Conservation (phyloP, 2,113 vertebrate species). For the Melospiza melodia region DNA sequence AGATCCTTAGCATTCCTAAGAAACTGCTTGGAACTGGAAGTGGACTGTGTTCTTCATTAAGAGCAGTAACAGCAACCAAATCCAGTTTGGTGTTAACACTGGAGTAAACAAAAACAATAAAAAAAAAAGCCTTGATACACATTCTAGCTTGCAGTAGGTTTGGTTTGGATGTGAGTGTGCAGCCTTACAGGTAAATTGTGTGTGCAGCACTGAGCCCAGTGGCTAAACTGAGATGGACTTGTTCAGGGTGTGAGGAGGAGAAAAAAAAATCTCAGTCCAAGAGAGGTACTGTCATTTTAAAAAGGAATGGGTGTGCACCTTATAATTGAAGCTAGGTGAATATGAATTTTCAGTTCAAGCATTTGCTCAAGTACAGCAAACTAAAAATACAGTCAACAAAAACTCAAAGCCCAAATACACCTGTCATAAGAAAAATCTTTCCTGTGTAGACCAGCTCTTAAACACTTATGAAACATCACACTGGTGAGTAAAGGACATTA, state of each 20-base stretch:
- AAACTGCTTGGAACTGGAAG: neutral
- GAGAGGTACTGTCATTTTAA: neutral
- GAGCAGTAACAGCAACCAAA: neutral
- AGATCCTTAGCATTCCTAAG: neutral
- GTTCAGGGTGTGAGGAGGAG: neutral
- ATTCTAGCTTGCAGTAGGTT: neutral
- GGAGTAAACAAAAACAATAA: neutral
- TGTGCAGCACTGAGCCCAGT: neutral
- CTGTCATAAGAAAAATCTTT: conserved; percentile 33
- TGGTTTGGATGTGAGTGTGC: neutral
- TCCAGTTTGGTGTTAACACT: neutral
- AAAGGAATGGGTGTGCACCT: neutral
- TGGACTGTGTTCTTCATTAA: neutral
- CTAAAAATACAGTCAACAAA: neutral
- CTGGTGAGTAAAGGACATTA: neutral
- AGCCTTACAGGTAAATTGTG: neutral
- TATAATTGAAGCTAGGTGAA: neutral
- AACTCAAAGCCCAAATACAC: neutral
- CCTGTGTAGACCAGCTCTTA: conserved; percentile 48
- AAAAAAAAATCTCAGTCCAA: neutral
- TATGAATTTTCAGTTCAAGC: neutral
- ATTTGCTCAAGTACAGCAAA: neutral
- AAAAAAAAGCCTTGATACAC: fast-evolving
- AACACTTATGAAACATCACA: neutral
- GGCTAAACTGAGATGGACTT: neutral